Base-by-base conservation (phyloP, 2,113 vertebrate species). In the Colaptes auratus region DNA sequence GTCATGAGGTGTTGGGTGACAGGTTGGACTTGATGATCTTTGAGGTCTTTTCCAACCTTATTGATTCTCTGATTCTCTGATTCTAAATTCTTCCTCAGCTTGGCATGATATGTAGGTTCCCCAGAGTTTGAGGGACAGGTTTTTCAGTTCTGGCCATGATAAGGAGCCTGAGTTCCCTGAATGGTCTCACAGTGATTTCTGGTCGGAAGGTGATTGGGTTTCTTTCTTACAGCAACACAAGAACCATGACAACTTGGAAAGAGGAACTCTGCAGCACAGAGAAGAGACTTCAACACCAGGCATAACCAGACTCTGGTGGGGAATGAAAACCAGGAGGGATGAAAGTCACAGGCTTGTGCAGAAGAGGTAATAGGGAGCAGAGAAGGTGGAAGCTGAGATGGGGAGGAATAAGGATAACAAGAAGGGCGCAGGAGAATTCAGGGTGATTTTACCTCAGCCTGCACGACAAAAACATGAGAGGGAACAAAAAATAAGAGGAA, bases 271-370 rank as follows among this genome's bases (percentile, higher is more conserved):
- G 2, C 48, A 85, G 80, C 3, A 59, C 83, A 89, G 67, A 39
- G 84, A 82, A 33, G 58, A 88, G 92, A 87, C 93, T 97, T 95
- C 95, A 85, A 93, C 96, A 96, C 87, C 95, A 84, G 52, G 52
- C 55, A 3, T 4, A 66, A 82, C 60, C 74, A 88, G 82, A 72
- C 27, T 61, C 91, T 55, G 69, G 33, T 71, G 82, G 74, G 69
- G 39, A 91, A 69, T 61, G 53, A 83, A 82, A 95, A 44, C 65
- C 72, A 67, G 79, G 9, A 27, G 76, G 53, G n/a, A 48, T 92
- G 85, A 81, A 93, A 90, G 82, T 91, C 92, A 92, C 56, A 61
- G 69, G 9, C 69, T 80, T 64, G 72, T 90, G 59, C 76, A 72
- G 39, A 93, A 90, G 75, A 94, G 85, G 85, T 83, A 58, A 86